A percentile compares a stretch with the other conserved stretches of the same genome.
Conservation (phyloP, 1,140 invertebrate genomes). For the Paraescarpia echinospica region DNA sequence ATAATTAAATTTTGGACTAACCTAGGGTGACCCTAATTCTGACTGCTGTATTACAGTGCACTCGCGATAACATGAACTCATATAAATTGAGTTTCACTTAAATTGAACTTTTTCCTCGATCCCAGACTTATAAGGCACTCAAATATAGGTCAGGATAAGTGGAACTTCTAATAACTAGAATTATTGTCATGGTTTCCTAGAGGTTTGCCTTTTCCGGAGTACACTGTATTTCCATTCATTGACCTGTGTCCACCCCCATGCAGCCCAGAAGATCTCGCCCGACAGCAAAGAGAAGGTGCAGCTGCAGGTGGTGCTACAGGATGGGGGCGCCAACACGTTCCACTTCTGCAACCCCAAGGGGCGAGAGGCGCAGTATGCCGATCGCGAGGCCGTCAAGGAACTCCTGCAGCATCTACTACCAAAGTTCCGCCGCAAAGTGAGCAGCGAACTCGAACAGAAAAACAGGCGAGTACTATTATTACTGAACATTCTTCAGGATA, state of each 20-base stretch:
- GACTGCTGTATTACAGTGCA: too few relatives aligned
- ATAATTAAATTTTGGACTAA: too few relatives aligned
- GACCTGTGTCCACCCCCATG: not conserved
- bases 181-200: too few relatives aligned
- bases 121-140: too few relatives aligned
- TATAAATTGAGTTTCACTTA: not conserved
- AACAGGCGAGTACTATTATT: slow-evolving; percentile 51
- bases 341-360: slow-evolving; percentile 92
- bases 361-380: slow-evolving; percentile 78
- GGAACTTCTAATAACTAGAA: too few relatives aligned
- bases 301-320: slow-evolving; percentile 94
- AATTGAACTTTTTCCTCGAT: too few relatives aligned
- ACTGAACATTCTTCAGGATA: too few relatives aligned
- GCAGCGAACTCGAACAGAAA: slow-evolving; percentile 74
- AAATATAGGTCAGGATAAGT: too few relatives aligned
- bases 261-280: slow-evolving; percentile 97
- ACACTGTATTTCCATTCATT: too few relatives aligned
- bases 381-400: slow-evolving; percentile 92
- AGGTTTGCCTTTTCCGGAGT: too few relatives aligned
- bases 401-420: slow-evolving; percentile 86
- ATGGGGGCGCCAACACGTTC: slow-evolving; percentile 92
- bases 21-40: too few relatives aligned
- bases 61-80: too few relatives aligned
- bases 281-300: slow-evolving; percentile 98
- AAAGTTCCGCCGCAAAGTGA: slow-evolving; percentile 92